A percentile compares a stretch with the other conserved stretches of the same genome.
Conservation (phyloP, 2,797 vertebrate species). For the Chaenodraco wilsoni region DNA sequence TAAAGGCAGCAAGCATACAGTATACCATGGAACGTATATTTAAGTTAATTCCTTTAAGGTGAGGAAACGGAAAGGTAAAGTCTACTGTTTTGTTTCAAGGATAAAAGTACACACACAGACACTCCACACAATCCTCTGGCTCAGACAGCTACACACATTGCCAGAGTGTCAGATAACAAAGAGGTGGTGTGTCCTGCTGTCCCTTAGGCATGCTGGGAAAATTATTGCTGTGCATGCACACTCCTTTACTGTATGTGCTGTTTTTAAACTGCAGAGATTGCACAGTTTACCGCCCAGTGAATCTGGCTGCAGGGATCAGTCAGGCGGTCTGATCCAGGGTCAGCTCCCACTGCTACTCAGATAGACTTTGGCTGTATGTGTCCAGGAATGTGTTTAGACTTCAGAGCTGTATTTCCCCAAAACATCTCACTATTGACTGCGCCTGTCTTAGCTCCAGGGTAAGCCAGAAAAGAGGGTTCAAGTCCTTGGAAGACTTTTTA, state of each 20-base stretch:
- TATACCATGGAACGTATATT: conserved; percentile 11
- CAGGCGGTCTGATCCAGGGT: conserved; percentile 34
- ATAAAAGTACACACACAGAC: not conserved
- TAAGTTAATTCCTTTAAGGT: conserved; percentile 8
- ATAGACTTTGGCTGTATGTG: conserved; percentile 20
- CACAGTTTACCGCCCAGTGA: not conserved
- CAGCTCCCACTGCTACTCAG: conserved; percentile 26
- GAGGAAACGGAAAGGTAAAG: conserved; percentile 2
- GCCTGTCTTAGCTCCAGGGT: conserved; percentile 17
- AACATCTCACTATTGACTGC: conserved; percentile 48
- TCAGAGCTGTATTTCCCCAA: conserved; percentile 47
- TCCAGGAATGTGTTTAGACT: conserved; percentile 41
- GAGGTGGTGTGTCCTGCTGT: conserved; percentile 37
- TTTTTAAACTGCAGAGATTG: not conserved
- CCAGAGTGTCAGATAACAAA: conserved; percentile 46
- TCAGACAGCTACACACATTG: conserved; percentile 43
- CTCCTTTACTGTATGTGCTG: not conserved
- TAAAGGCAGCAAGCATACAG: not conserved
- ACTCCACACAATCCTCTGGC: not conserved
- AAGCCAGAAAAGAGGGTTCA: conserved; percentile 50
- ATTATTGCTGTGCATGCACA: conserved; percentile 1
- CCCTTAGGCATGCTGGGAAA: conserved; percentile 10
- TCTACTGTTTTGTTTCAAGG: not conserved
- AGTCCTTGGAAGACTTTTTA: conserved; percentile 26
- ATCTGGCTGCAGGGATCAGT: not conserved